A percentile compares a stretch with the other conserved stretches of the same genome.
Conservation (phyloP, 2,113 vertebrate genomes). For the Cyphomyrus plagiostoma region DNA sequence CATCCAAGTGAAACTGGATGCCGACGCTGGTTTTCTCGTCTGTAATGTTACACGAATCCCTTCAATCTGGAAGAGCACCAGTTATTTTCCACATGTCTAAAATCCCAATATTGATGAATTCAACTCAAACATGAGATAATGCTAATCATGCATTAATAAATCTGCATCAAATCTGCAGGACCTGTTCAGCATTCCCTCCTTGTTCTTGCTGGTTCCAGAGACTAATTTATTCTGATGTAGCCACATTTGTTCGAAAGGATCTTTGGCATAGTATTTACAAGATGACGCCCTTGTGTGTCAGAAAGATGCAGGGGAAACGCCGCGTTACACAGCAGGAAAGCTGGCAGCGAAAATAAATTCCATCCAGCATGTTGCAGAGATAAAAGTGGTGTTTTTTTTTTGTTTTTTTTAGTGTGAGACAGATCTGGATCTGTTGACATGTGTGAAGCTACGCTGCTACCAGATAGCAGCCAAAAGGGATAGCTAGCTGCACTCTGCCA, state of each 20-base stretch:
- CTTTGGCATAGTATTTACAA: not conserved
- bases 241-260: not conserved
- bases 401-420: not conserved
- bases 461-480: not conserved
- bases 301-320: not conserved
- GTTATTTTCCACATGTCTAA: not conserved
- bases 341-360: not conserved
- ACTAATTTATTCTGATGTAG: not conserved
- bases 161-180: not conserved
- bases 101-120: not conserved
- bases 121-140: not conserved
- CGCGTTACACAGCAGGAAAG: not conserved
- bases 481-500: not conserved
- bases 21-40: not conserved
- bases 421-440: not conserved
- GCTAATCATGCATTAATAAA: not conserved
- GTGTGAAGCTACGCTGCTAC: not conserved
- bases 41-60: not conserved
- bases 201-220: not conserved
- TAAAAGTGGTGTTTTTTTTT: not conserved
- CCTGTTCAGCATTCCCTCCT: not conserved
- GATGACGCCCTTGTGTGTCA: not conserved
- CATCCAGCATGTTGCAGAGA: not conserved
- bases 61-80: not conserved
- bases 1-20: not conserved